Evolutionary conservation across 2,888 invertebrate species (phyloP).

Genomic region (Diarsia brunnea): DNA sequence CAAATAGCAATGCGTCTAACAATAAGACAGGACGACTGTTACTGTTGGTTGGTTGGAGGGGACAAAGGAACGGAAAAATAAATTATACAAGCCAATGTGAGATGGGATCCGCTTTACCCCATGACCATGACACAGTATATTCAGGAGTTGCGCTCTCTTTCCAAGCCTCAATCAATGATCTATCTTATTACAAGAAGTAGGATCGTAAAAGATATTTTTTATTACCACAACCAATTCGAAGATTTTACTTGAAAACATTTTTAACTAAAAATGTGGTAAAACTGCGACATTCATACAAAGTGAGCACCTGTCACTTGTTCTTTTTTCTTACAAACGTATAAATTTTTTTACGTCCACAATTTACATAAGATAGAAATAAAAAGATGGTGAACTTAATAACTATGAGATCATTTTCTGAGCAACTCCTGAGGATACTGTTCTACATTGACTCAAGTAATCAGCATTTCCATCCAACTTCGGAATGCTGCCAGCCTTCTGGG

Average conservation of each 20-base stretch:
- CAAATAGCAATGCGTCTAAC: too few relatives aligned
- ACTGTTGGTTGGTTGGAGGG: too few relatives aligned
- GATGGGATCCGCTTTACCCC: too few relatives aligned
- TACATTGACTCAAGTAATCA: neutral
- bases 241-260: neutral
- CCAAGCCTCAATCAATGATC: neutral
- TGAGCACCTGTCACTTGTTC: neutral
- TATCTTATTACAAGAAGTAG: neutral
- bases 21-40: too few relatives aligned
- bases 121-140: neutral
- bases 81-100: too few relatives aligned
- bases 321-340: neutral
- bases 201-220: neutral
- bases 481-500: too few relatives aligned
- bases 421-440: neutral
- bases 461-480: too few relatives aligned
- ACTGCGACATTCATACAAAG: neutral
- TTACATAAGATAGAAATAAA: neutral
- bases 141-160: slow-evolving; percentile 1
- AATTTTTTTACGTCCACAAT: neutral
- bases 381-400: slow-evolving; percentile 40
- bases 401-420: slow-evolving; percentile 47
- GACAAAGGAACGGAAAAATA: too few relatives aligned
- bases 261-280: neutral
- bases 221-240: neutral